Percentiles rank a stretch among this genome's conserved stretches.
Evolutionary conservation across 2,113 vertebrate genomes (phyloP).

Genomic region (Larimichthys crocea): DNA sequence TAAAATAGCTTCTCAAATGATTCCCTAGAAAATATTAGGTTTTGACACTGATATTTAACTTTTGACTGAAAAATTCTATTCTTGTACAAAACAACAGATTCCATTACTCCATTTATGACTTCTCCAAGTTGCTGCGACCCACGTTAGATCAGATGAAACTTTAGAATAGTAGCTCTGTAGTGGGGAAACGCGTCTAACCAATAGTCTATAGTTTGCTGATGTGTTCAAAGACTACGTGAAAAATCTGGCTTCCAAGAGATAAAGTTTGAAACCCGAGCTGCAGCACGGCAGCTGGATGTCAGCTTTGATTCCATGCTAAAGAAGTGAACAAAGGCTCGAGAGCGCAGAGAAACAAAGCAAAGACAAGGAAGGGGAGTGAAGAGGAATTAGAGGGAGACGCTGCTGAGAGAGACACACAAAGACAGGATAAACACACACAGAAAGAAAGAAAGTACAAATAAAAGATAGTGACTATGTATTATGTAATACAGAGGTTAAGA

Average conservation of each 20-base stretch:
- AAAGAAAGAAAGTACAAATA: neutral
- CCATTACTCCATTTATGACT: neutral
- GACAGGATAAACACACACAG: neutral
- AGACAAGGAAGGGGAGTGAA: neutral
- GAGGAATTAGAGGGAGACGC: neutral
- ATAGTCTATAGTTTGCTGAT: conserved; percentile 6
- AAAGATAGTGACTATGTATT: conserved; percentile 3
- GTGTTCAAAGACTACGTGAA: conserved; percentile 7
- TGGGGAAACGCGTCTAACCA: neutral
- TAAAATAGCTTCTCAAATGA: conserved; percentile 8
- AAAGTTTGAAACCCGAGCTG: neutral
- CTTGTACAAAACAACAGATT: conserved; percentile 13
- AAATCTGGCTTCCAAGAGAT: conserved; percentile 15
- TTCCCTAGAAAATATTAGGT: conserved; percentile 16
- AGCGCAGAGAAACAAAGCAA: conserved; percentile 16
- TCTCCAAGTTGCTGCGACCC: neutral
- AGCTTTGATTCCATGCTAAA: conserved; percentile 23
- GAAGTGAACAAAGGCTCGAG: conserved; percentile 8
- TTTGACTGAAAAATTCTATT: neutral
- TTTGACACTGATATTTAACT: conserved; percentile 18
- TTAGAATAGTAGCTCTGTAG: neutral
- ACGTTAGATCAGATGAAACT: neutral
- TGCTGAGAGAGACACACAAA: conserved; percentile 16
- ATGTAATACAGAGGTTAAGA: neutral
- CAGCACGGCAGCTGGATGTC: conserved; percentile 29